Base-by-base conservation (phyloP, 2,113 vertebrate species). In the Chloropsis cyanopogon region DNA sequence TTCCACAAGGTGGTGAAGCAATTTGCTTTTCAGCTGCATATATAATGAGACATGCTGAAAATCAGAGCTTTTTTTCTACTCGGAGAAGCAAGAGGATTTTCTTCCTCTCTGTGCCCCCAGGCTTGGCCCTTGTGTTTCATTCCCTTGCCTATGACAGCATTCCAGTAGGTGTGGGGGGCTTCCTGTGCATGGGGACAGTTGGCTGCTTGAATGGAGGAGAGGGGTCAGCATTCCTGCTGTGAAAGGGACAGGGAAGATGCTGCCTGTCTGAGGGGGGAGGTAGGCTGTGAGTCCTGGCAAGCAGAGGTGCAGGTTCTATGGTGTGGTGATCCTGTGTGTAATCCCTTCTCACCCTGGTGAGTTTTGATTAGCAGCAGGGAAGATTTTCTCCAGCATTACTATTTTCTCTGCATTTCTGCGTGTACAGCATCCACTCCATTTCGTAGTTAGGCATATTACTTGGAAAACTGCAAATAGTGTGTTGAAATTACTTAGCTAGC, bases 401-500 rank as follows among this genome's bases (percentile, higher is more conserved):
- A 3, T 81, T 91, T 93, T 33, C 73, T 70, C 68, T 86, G 57
- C 50, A 12, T 82, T 93, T 87, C 66, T 69, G 49, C 2, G 7
- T 18, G 39, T 42, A 6, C 46, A 29, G 46, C 75, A 73, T 61
- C 79, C 2, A 0, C 85, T 94, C 68, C 9, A 1, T 92, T 94
- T 90, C 0, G 0, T 61, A 80, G 82, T 54, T 79, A 78, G 82
- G 21, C 56, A 16, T 64, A 75, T 77, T 85, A 72, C 66, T 85
- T 63, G 64, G 50, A 82, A 87, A 90, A 80, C 84, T 80, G 84
- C 63, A 94, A 82, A 88, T 52, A 82, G 47, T 13, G n/a, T 90
- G 75, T 42, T 88, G 86, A 66, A 86, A 92, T 80, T 70, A 88
- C 82, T 91, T 90, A 66, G 79, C 72, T 82, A 64, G 72, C 61